Evolutionary conservation across 2,888 invertebrate species (phyloP).

Genomic region (Hirtodrosophila cameraria): DNA sequence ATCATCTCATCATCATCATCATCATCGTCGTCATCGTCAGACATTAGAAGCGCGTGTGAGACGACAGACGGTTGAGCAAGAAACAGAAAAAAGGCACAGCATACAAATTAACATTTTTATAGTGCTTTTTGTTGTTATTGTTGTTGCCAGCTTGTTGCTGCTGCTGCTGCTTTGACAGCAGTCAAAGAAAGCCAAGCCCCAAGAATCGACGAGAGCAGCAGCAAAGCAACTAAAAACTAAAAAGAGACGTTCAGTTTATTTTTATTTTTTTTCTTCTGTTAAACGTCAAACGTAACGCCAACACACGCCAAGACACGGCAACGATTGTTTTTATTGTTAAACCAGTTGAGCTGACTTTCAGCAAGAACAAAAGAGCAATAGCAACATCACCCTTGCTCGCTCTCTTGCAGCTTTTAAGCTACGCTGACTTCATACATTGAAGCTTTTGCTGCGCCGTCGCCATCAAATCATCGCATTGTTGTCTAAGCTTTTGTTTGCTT

Average conservation of each 20-base stretch:
- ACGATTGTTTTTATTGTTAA: constrained; percentile 58
- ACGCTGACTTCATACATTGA: constrained; percentile 71
- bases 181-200: constrained; percentile 75
- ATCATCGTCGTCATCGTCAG: constrained; percentile 44
- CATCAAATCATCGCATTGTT: constrained; percentile 34
- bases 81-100: constrained; percentile 54
- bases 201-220: constrained; percentile 57
- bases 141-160: constrained; percentile 22
- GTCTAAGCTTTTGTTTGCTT: constrained; percentile 52
- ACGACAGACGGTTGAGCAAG: constrained; percentile 57
- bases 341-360: constrained; percentile 63
- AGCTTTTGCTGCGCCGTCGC: constrained; percentile 51
- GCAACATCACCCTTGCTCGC: constrained; percentile 27
- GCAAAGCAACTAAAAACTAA: constrained; percentile 21
- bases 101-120: constrained; percentile 68
- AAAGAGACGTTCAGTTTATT: constrained; percentile 50
- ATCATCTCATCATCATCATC: constrained; percentile 46
- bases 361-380: constrained; percentile 56
- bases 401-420: constrained; percentile 25
- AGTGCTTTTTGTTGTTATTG: constrained; percentile 40
- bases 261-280: constrained; percentile 32
- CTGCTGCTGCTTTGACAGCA: constrained; percentile 19
- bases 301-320: constrained; percentile 53
- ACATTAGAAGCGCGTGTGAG: constrained; percentile 75
- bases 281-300: constrained; percentile 67